phyloP scores from a whole-genome alignment of 2,113 vertebrate genomes.

The Scytalopus superciliaris region DNA sequence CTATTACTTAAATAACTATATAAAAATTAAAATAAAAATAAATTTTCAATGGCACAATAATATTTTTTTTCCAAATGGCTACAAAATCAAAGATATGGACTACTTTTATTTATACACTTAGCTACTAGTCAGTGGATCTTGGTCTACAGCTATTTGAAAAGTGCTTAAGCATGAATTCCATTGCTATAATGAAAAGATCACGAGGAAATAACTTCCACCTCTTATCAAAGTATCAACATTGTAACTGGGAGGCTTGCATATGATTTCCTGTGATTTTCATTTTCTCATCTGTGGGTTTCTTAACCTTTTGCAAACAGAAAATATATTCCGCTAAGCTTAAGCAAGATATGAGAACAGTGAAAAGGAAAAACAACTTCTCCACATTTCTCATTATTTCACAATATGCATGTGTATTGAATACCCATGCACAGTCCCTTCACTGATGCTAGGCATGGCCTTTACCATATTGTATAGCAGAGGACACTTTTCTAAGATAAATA shows the following conservation, averaged over 20 bases:
- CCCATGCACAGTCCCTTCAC: background rate
- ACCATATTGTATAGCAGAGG: background rate
- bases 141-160: background rate
- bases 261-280: background rate
- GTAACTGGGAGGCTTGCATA: background rate
- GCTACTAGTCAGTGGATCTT: background rate
- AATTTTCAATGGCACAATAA: background rate
- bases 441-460: background rate
- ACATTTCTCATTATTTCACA: background rate
- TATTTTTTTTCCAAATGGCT: background rate
- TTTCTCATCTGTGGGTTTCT: background rate
- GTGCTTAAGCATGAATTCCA: background rate
- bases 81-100: background rate
- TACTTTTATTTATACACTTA: background rate
- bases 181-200: background rate
- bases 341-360: background rate
- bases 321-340: background rate
- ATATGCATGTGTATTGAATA: background rate
- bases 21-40: background rate
- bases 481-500: background rate
- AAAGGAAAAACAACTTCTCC: background rate
- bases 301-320: background rate
- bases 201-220: background rate
- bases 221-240: accelerated
- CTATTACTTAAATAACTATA: background rate